phyloP scores from a whole-genome alignment of 2,113 vertebrate species.

The Phrynocephalus versicolor region DNA sequence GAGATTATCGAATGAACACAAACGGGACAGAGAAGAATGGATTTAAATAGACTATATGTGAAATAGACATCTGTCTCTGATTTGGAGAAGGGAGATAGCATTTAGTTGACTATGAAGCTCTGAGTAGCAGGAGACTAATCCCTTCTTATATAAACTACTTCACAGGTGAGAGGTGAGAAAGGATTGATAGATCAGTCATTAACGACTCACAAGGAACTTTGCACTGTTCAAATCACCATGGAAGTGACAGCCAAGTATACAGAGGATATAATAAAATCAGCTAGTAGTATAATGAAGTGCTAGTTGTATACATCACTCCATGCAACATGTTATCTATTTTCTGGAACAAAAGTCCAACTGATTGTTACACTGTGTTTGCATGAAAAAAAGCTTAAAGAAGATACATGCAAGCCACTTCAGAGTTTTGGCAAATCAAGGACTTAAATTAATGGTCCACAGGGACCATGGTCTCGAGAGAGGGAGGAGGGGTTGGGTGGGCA shows the following conservation, averaged over 20 bases:
- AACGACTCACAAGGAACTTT: slow-evolving; percentile 1
- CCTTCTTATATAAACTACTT: not conserved
- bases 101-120: not conserved
- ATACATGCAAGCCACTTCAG: too few relatives aligned
- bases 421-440: too few relatives aligned
- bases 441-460: too few relatives aligned
- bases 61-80: not conserved
- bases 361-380: accelerated
- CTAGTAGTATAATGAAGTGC: too few relatives aligned
- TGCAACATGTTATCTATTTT: not conserved
- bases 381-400: too few relatives aligned
- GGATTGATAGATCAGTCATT: not conserved
- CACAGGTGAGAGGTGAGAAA: not conserved
- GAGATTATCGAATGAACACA: too few relatives aligned
- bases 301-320: accelerated
- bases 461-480: too few relatives aligned
- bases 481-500: too few relatives aligned
- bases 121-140: not conserved
- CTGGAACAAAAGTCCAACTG: slow-evolving; percentile 34
- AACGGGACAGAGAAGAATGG: too few relatives aligned
- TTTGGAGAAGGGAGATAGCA: too few relatives aligned
- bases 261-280: not conserved
- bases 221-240: not conserved
- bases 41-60: not conserved
- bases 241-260: not conserved